Base-by-base conservation (phyloP, 92 coral and sea anemone species). In the Chrysogorgia sp. region DNA sequence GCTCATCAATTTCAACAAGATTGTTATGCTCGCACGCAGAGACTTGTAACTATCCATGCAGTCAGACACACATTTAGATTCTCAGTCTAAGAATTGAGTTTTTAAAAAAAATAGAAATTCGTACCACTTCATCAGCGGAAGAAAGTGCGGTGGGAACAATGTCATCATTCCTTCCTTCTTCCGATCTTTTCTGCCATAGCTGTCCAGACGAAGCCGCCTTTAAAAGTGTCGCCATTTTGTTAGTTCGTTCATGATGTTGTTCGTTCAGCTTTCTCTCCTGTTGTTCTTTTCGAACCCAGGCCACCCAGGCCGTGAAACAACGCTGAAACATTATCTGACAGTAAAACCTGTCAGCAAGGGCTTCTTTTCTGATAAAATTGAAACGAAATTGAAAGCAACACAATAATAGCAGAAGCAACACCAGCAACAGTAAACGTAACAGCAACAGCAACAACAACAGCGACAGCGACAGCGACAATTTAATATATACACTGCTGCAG, bases 131-230 rank as follows among this genome's bases (percentile, higher is more conserved):
- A 12, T 58, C 67, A 30, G 30, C 60, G 14, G 48, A 49, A 40
- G 81, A 84, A 19, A 61, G 83, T 48, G 82, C 87, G 6, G 75
- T 53, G 45, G 21, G 37, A 31, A 7, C 53, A 15, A 47, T 47
- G 15, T n/a, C 2, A 2, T 15, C n/a, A 6, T 2, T 47, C 15
- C 17, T 47, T 47, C 15, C n/a, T 47, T 47, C 53, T 47, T 47
- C 53, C 15, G 53, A 47, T 47, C 53, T 47, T 47, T 72, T 59
- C 25, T 72, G 65, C 96, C 98, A 91, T 68, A 94, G 81, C 62
- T 85, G 90, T 26, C 97, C 97, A 31, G 89, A 86, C 17, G 98
- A 91, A 7, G 98, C 98, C 32, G 97, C 98, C 50, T 91, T 71
- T 12, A 94, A 86, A 8, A 94, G 86, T 1, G 97, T 90, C 6